phyloP scores from a whole-genome alignment of 2,113 vertebrate species.

The Heliornis fulica region DNA sequence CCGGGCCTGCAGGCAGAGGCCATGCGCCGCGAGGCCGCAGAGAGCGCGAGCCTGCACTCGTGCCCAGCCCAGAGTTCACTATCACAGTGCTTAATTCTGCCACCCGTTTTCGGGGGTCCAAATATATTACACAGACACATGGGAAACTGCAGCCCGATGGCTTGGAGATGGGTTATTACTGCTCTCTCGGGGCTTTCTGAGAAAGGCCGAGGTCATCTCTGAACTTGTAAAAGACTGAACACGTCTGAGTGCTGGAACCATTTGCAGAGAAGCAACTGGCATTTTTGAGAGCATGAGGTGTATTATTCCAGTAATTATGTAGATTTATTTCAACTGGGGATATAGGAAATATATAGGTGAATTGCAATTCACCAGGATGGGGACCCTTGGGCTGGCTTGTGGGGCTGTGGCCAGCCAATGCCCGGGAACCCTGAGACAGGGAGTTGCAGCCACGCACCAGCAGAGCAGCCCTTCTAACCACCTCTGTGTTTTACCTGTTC shows the following conservation, averaged over 20 bases:
- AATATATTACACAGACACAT: background rate
- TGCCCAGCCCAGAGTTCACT: background rate
- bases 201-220: background rate
- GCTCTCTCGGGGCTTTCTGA: background rate
- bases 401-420: background rate
- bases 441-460: fast-evolving
- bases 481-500: background rate
- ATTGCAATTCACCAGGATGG: background rate
- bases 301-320: background rate
- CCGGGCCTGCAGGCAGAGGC: background rate
- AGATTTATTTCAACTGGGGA: background rate
- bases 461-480: background rate
- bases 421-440: background rate
- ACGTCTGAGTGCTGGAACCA: background rate
- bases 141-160: background rate
- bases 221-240: background rate
- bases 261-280: background rate
- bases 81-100: background rate
- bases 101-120: background rate
- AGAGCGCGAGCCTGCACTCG: too few relatives aligned
- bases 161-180: background rate
- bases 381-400: background rate
- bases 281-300: background rate
- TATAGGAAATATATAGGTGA: background rate
- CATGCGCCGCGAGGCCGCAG: too few relatives aligned